Percentiles rank a stretch among this genome's conserved stretches.
Conservation (phyloP, 2,113 vertebrate genomes). For the Balaeniceps rex region DNA sequence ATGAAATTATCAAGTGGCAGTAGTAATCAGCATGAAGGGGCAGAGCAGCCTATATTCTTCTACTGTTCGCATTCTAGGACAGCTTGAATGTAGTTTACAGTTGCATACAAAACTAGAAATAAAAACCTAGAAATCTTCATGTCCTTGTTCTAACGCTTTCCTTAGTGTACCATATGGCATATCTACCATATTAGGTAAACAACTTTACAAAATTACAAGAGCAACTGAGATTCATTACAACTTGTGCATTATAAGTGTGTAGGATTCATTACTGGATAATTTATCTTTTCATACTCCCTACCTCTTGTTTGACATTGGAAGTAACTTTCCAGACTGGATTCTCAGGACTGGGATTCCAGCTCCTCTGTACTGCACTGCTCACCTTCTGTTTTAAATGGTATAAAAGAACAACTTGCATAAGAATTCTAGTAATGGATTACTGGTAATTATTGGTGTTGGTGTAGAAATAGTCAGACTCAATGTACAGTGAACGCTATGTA, state of each 20-base stretch:
- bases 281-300: neutral
- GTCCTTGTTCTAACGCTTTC: slow-evolving; percentile 20
- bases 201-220: slow-evolving; percentile 44
- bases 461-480: neutral
- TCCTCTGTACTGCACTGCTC: neutral
- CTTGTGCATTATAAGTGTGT: slow-evolving; percentile 26
- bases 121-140: slow-evolving; percentile 19
- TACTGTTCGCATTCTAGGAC: neutral
- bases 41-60: neutral
- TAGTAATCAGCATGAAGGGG: neutral
- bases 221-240: slow-evolving; percentile 40
- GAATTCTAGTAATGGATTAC: neutral
- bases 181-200: slow-evolving; percentile 51
- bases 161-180: slow-evolving; percentile 25
- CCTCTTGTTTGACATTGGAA: neutral
- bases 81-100: slow-evolving; percentile 17
- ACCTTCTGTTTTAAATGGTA: neutral
- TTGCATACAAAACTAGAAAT: slow-evolving; percentile 33
- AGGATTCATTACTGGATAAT: slow-evolving; percentile 41
- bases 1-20: neutral
- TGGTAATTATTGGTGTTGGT: neutral
- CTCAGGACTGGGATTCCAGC: neutral
- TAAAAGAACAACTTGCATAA: neutral
- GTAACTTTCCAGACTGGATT: neutral
- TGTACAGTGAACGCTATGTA: neutral